These are phyloP conservation scores for Drosophila colorata DNA, from an alignment of 2,888 invertebrate genomes.

Conservation along the genomic window DNA sequence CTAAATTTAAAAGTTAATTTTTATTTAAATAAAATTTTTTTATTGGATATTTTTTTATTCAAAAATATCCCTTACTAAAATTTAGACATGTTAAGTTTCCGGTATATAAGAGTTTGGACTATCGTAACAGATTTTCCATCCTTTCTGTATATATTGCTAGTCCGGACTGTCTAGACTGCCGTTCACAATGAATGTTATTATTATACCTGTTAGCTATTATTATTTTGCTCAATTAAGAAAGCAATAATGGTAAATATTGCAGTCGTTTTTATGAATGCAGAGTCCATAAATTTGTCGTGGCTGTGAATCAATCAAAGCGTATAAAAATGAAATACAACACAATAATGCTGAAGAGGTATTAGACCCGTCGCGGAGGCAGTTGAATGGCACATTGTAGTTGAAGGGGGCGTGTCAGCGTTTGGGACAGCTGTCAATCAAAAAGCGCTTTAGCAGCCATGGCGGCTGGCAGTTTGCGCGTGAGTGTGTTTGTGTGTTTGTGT, in stretches of 20 bases:
- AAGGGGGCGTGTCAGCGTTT: constrained; percentile 21
- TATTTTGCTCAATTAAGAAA: not conserved
- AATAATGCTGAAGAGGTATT: not conserved
- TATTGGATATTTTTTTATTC: too few species aligned
- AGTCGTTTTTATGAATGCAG: not conserved
- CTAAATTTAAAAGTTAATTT: too few species aligned
- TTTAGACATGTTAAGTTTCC: too few species aligned
- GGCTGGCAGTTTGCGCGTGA: constrained; percentile 20
- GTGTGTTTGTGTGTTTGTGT: constrained; percentile 16
- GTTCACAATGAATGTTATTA: too few species aligned
- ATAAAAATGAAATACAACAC: not conserved
- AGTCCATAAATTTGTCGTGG: not conserved
- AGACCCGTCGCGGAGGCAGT: not conserved
- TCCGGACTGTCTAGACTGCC: too few species aligned
- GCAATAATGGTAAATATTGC: not conserved
- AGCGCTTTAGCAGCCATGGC: constrained; percentile 23
- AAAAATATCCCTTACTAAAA: too few species aligned
- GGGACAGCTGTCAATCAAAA: constrained; percentile 52
- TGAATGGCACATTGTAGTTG: not conserved
- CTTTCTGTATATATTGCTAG: too few species aligned
- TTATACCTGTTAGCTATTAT: not conserved
- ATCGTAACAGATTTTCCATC: too few species aligned
- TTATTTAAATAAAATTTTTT: too few species aligned
- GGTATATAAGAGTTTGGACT: too few species aligned
- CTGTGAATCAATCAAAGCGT: not conserved